These are phyloP conservation scores for Mesoclemmys tuberculata DNA, from an alignment of 2,113 vertebrate genomes.

Conservation along the genomic window DNA sequence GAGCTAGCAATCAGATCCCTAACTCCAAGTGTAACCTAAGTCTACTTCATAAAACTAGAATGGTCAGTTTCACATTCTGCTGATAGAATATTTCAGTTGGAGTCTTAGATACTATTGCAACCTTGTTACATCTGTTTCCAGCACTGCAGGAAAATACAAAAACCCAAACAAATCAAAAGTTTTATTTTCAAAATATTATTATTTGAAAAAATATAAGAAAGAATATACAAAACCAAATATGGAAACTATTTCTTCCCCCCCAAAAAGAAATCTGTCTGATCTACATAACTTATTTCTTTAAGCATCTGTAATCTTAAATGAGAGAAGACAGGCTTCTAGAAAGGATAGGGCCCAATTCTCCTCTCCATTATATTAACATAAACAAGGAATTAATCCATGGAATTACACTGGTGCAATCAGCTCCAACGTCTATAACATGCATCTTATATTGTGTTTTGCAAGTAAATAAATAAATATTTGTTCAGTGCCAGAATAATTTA, in stretches of 20 bases:
- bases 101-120: not conserved
- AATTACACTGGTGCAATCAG: not conserved
- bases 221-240: too few species aligned
- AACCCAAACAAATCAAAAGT: not conserved
- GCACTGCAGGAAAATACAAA: not conserved
- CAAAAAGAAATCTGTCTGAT: not conserved
- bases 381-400: not conserved
- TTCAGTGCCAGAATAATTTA: not conserved
- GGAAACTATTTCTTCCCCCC: accelerated
- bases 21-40: not conserved
- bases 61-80: not conserved
- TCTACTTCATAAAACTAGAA: not conserved
- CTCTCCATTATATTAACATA: not conserved
- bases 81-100: not conserved
- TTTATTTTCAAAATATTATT: accelerated
- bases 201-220: not conserved
- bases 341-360: not conserved
- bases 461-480: not conserved
- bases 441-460: not conserved
- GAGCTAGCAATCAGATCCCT: not conserved
- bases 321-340: not conserved
- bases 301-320: not conserved
- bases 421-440: not conserved
- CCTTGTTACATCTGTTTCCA: not conserved
- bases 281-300: not conserved